phyloP scores from a whole-genome alignment of 2,797 vertebrate genomes.

The Diplodus puntazzo region DNA sequence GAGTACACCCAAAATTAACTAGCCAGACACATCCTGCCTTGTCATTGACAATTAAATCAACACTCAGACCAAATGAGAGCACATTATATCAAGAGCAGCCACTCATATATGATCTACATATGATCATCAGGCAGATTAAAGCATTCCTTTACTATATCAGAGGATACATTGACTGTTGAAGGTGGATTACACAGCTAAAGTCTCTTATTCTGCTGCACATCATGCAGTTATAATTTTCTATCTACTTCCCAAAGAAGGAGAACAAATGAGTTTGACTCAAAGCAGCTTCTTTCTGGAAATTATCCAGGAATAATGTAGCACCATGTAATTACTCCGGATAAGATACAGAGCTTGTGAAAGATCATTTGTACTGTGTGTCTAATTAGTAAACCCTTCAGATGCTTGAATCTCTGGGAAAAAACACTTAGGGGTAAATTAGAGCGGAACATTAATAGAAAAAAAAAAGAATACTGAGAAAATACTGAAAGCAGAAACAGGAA shows the following conservation, averaged over 20 bases:
- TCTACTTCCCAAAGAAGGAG: constrained; percentile 64
- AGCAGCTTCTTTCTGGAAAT: constrained; percentile 87
- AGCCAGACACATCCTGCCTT: constrained; percentile 74
- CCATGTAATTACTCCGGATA: constrained; percentile 87
- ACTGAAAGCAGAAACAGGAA: constrained; percentile 65
- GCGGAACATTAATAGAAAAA: constrained; percentile 73
- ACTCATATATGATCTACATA: constrained; percentile 59
- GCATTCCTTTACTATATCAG: constrained; percentile 42
- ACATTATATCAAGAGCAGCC: constrained; percentile 61
- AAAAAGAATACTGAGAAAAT: constrained; percentile 52
- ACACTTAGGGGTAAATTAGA: constrained; percentile 81
- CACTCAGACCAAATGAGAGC: constrained; percentile 70
- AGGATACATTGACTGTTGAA: constrained; percentile 45
- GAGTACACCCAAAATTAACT: constrained; percentile 77
- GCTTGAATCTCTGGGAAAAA: constrained; percentile 82
- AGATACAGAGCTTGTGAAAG: constrained; percentile 87
- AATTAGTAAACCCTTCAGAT: constrained; percentile 89
- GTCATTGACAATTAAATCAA: constrained; percentile 81
- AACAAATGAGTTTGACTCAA: constrained; percentile 84
- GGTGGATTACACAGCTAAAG: constrained; percentile 42
- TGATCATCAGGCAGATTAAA: constrained; percentile 57
- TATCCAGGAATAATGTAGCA: constrained; percentile 87
- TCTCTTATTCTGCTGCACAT: constrained; percentile 53
- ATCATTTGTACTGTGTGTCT: constrained; percentile 89
- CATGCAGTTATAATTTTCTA: constrained; percentile 45